phyloP scores from a whole-genome alignment of 2,888 invertebrate species.

The Drosophila nr. fundita region DNA sequence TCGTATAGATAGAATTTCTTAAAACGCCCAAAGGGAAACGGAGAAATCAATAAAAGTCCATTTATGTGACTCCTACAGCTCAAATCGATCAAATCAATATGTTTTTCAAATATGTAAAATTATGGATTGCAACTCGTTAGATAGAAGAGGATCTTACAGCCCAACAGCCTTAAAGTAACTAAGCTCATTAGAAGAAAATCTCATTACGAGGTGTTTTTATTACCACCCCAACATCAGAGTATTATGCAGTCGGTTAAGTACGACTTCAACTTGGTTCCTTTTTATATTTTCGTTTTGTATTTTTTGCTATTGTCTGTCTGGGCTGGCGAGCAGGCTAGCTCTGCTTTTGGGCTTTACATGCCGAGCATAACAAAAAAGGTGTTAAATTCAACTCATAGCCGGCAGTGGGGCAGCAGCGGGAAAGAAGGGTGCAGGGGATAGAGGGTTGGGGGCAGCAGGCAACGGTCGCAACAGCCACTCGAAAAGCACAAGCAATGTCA shows the following conservation, averaged over 20 bases:
- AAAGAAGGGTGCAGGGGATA: conserved; percentile 1
- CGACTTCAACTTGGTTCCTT: conserved; percentile 4
- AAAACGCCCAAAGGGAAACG: not conserved
- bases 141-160: not conserved
- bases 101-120: not conserved
- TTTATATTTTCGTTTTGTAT: conserved; percentile 4
- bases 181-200: not conserved
- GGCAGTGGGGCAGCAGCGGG: conserved; percentile 5
- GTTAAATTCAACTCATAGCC: conserved; percentile 77
- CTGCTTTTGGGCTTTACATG: conserved; percentile 81
- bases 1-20: not conserved
- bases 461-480: conserved; percentile 44
- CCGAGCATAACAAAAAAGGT: conserved; percentile 78
- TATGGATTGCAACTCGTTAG: not conserved
- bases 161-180: not conserved
- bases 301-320: conserved; percentile 70
- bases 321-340: conserved; percentile 39
- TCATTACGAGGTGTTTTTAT: not conserved
- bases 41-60: not conserved
- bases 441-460: conserved; percentile 9
- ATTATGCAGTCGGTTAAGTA: not conserved
- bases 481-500: conserved; percentile 64
- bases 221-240: not conserved
- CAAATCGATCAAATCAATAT: not conserved
- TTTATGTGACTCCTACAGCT: not conserved